A percentile compares a stretch with the other conserved stretches of the same genome.
phyloP scores from a whole-genome alignment of 2,888 invertebrate genomes.

The Campoplex nolae region DNA sequence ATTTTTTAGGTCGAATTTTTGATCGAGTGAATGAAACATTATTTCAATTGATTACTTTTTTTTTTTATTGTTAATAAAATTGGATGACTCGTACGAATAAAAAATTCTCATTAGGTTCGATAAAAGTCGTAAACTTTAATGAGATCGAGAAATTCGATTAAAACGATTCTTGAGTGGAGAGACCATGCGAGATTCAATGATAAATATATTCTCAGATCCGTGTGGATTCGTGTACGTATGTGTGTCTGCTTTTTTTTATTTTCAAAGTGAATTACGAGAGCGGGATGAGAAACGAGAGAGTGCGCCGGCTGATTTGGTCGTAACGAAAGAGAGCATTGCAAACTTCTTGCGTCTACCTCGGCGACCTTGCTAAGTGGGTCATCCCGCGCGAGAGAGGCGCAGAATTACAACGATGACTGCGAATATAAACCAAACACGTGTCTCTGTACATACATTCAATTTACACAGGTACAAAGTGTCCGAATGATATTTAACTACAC shows the following conservation, averaged over 20 bases:
- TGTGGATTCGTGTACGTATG: background rate
- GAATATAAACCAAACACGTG: conserved; percentile 42
- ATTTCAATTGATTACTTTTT: background rate
- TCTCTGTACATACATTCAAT: conserved; percentile 4
- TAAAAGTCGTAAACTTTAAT: conserved; percentile 32
- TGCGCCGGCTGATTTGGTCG: conserved; percentile 24
- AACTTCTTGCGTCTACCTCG: conserved; percentile 41
- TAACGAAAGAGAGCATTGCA: conserved; percentile 24
- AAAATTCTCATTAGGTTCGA: conserved; percentile 1
- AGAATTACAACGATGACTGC: conserved; percentile 52
- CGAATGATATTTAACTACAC: background rate
- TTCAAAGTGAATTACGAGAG: conserved; percentile 32
- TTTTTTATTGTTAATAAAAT: background rate
- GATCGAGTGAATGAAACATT: background rate
- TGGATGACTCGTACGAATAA: conserved; percentile 41
- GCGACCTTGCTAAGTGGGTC: conserved; percentile 78
- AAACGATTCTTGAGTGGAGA: conserved; percentile 28
- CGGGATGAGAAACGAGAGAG: conserved; percentile 52
- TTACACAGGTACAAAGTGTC: background rate
- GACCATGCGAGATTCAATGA: conserved; percentile 22
- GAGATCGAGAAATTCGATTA: conserved; percentile 40
- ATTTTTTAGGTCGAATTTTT: background rate
- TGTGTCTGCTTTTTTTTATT: conserved; percentile 6
- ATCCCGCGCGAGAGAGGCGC: conserved; percentile 62
- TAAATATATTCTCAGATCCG: conserved; percentile 15